Evolutionary conservation across 1,140 invertebrate species (phyloP).

Genomic region (Glomeris maerens): DNA sequence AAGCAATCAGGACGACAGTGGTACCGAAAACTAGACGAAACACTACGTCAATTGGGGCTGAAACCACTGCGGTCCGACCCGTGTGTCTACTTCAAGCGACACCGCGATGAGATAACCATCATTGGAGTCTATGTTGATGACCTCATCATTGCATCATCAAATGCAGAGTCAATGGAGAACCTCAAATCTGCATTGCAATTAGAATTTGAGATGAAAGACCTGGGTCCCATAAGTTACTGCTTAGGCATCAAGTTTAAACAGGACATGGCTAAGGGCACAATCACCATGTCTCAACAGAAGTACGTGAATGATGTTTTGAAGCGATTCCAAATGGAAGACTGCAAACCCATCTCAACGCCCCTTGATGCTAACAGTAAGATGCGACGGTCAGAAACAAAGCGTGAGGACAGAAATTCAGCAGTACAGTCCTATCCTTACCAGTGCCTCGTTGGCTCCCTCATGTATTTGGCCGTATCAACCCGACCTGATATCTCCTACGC

Average conservation of each 20-base stretch:
- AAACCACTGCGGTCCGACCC: background rate
- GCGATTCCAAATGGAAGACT: slow-evolving; percentile 15
- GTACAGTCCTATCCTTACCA: slow-evolving; percentile 21
- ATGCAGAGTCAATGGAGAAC: background rate
- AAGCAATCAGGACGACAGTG: slow-evolving; percentile 19
- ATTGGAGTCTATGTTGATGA: slow-evolving; percentile 14
- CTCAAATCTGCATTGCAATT: background rate
- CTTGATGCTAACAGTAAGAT: slow-evolving; percentile 5
- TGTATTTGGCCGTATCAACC: slow-evolving; percentile 31
- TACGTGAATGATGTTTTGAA: slow-evolving; percentile 13
- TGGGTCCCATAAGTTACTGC: slow-evolving; percentile 9
- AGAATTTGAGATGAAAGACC: slow-evolving; percentile 12
- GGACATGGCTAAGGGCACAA: background rate
- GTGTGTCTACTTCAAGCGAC: background rate
- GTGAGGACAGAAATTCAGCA: slow-evolving; percentile 1
- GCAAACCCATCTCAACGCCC: slow-evolving; percentile 11
- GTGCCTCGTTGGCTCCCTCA: slow-evolving; percentile 27
- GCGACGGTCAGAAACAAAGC: background rate
- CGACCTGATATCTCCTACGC: slow-evolving; percentile 34
- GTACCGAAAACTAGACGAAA: slow-evolving; percentile 7
- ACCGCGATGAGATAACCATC: background rate
- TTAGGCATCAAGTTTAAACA: slow-evolving; percentile 9
- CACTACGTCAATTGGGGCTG: slow-evolving; percentile 13
- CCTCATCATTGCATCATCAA: slow-evolving; percentile 3
- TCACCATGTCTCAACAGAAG: slow-evolving; percentile 6